These are phyloP conservation scores for Bedellia somnulentella DNA, from an alignment of 2,888 invertebrate genomes.

Conservation along the genomic window DNA sequence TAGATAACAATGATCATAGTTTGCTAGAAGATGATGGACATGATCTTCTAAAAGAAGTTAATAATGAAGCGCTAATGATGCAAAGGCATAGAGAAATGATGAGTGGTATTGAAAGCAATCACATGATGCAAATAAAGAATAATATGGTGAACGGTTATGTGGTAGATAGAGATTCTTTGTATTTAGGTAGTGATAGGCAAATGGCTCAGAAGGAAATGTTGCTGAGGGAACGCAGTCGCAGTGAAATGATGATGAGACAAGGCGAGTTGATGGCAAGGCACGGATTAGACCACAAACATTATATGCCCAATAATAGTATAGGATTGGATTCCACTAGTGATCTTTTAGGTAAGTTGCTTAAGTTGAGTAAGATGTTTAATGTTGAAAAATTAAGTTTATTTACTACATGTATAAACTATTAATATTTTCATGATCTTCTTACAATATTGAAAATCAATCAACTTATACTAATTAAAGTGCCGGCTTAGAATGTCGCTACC, in stretches of 20 bases:
- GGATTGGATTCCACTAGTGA: conserved; percentile 48
- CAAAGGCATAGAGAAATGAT: conserved; percentile 46
- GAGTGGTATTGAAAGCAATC: conserved; percentile 36
- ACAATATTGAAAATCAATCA: too few relatives aligned
- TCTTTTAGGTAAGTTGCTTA: conserved; percentile 46
- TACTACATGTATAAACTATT: conserved; percentile 1
- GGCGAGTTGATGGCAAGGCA: conserved; percentile 40
- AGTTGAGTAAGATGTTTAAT: neutral
- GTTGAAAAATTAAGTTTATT: neutral
- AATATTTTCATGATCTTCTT: too few relatives aligned
- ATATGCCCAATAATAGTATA: conserved; percentile 41
- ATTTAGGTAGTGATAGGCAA: conserved; percentile 21
- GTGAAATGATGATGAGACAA: conserved; percentile 40
- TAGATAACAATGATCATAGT: conserved; percentile 49
- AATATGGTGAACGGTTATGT: conserved; percentile 40
- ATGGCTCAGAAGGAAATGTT: conserved; percentile 31
- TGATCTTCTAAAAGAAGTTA: conserved; percentile 35
- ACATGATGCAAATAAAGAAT: conserved; percentile 32
- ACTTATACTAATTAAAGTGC: too few relatives aligned
- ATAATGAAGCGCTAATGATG: conserved; percentile 36
- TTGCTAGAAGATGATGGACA: conserved; percentile 45
- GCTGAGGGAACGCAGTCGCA: conserved; percentile 33
- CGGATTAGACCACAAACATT: conserved; percentile 41
- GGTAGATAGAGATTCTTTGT: conserved; percentile 36
- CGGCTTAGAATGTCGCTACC: too few relatives aligned